Evolutionary conservation across 2,888 invertebrate species (phyloP), one percentile per base, ranked within the genome.

Genomic region (Synanthedon formicaeformis): DNA sequence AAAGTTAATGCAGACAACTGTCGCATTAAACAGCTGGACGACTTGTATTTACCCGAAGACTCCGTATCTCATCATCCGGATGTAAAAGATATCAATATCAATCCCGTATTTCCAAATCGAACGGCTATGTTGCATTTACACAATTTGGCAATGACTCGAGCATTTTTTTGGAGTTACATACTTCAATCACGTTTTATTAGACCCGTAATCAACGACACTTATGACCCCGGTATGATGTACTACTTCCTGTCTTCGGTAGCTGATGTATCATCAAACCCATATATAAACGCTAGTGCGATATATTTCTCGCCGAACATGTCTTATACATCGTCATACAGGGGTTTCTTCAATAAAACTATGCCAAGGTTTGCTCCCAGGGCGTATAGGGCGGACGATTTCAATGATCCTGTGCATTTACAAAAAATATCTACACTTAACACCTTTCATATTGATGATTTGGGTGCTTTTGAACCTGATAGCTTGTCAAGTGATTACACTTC

Each of bases 181-280:
- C 89, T 97, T 0, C 97, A 97, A 73, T 95, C 96, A 27, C 89
- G 97, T 58, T 96, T 96, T 65, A 96, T 96, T 61, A 88, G 96
- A 34, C 96, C 96, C 0, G 95, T 95, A 0, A 95, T 95, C 18
- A 96, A 96, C 71, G 96, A 96, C 67, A 95, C 96, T 0, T 96
- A 96, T 64, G 98, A 98, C 81, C 98, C 98, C 0, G 98, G 98
- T 53, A 96, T 99, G 93, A 96, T 98, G 96, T 98, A 98, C 72
- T 97, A 97, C 70, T 97, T 97, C 73, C 84, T 98, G 49, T 97
- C 98, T 0, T 94, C 96, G 0, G 95, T 97, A 1, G 97, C 99
- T 0, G 98, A 99, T 76, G 95, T 99, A 0, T 94, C 98, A 0
- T 91, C 97, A 0, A 98, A 97, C 80, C 94, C 94, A 0, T 93